Conservation (phyloP, 2,888 invertebrate species). For the Melikaiella ostensackeni region DNA sequence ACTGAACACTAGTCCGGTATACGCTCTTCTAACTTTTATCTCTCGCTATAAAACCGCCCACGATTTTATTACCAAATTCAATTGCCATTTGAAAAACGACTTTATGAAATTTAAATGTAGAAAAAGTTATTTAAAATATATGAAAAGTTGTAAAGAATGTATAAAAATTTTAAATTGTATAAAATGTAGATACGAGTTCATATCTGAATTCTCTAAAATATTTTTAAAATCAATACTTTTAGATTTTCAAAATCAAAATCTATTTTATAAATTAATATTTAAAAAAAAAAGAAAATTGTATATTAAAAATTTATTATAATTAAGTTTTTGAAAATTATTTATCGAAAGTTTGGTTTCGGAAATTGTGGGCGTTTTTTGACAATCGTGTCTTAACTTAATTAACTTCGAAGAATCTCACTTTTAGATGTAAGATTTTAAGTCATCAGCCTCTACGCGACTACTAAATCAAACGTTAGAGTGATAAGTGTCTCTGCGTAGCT, state of each 20-base stretch:
- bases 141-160: no score
- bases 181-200: not conserved
- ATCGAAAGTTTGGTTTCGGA: constrained; percentile 10
- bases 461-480: constrained; percentile 67
- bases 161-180: not conserved
- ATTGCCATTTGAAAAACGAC: not conserved
- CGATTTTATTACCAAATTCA: constrained; percentile 23
- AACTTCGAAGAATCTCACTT: constrained; percentile 54
- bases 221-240: not conserved
- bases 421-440: constrained; percentile 59
- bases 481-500: constrained; percentile 52
- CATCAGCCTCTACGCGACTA: constrained; percentile 58
- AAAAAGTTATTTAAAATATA: not conserved
- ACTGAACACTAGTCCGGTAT: constrained; percentile 72
- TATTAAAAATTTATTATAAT: no score
- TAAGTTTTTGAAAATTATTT: not conserved
- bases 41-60: constrained; percentile 21
- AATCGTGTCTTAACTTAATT: constrained; percentile 50
- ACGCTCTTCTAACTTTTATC: constrained; percentile 65
- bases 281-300: not conserved
- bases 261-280: not conserved
- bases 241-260: not conserved
- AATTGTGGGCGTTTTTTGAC: constrained; percentile 41
- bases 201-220: not conserved
- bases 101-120: not conserved